Evolutionary conservation across 2,113 vertebrate genomes (phyloP), one percentile per base, ranked within the genome.

Genomic region (Silurus glanis): DNA sequence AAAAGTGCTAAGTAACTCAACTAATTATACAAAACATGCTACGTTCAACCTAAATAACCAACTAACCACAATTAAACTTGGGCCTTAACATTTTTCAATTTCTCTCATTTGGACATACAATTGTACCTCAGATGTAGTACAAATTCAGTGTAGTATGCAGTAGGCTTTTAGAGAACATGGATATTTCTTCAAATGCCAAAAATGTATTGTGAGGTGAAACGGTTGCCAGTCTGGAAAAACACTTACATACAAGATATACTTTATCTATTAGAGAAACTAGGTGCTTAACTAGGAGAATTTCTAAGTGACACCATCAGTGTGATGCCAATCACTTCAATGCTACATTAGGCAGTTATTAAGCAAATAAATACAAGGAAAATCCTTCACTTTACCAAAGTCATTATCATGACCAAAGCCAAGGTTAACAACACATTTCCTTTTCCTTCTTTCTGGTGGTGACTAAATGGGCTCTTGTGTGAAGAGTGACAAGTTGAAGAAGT

Each of bases 401-500:
- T 78, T 25, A 80, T 80, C 45, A 84, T 82, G 81, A 87, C 76
- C 76, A 71, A 53, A 80, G 84, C 81, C 85, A 92, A 94, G 93
- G 94, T 94, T 94, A 94, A 94, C 81, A 88, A 86, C 64, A 88
- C 66, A 81, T 87, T 83, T 89, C 87, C 76, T 69, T 88, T 72
- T 53, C 69, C 81, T 82, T 84, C 85, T 90, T 25, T 87, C 83
- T 87, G 87, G 64, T 84, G 89, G 87, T 83, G 89, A 89, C 91
- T 90, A 87, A 93, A 91, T 87, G 90, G 91, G 90, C 91, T 94
- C 91, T 95, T 90, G 83, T 93, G 90, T 93, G 90, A 93, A 94
- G 93, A 94, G 92, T 90, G 88, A 93, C 92, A 93, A 94, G 92
- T 92, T 92, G 91, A 92, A 93, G 91, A 92, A 91, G 88, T 92